Conservation (phyloP, 2,113 vertebrate species). For the Geococcyx californianus region DNA sequence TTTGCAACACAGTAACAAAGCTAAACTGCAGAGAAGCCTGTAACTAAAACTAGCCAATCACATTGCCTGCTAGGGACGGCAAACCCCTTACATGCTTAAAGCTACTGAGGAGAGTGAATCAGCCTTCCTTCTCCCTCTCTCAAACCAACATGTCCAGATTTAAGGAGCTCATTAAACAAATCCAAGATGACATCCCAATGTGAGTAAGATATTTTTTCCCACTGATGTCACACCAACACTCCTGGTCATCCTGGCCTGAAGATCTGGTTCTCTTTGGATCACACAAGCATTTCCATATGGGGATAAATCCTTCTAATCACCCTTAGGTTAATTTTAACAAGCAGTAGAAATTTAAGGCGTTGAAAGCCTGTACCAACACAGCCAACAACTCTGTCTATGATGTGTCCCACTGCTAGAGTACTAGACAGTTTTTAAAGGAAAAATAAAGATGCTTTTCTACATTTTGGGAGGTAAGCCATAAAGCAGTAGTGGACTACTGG, state of each 20-base stretch:
- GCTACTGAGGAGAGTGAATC: rapidly evolving
- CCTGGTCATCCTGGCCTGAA: no score
- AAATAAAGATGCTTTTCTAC: neutral
- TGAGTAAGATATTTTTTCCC: rapidly evolving
- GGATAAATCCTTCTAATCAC: rapidly evolving
- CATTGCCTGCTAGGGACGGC: neutral
- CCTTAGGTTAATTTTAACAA: rapidly evolving
- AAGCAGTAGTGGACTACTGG: rapidly evolving
- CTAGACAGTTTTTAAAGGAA: neutral
- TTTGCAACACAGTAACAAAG: neutral
- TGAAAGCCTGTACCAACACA: neutral
- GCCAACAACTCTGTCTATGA: neutral
- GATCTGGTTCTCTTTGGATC: neutral
- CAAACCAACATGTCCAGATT: rapidly evolving
- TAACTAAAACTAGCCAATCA: neutral
- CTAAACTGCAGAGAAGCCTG: neutral
- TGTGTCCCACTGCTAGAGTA: no score
- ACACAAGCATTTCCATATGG: neutral
- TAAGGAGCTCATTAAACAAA: neutral
- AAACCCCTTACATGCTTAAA: neutral
- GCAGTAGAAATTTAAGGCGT: neutral
- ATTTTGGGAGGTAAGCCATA: neutral
- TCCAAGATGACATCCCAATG: neutral
- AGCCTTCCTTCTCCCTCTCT: neutral
- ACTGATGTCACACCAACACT: rapidly evolving